These are phyloP conservation scores for Hoplodrina ambigua DNA, from an alignment of 2,888 invertebrate genomes.

Conservation along the genomic window DNA sequence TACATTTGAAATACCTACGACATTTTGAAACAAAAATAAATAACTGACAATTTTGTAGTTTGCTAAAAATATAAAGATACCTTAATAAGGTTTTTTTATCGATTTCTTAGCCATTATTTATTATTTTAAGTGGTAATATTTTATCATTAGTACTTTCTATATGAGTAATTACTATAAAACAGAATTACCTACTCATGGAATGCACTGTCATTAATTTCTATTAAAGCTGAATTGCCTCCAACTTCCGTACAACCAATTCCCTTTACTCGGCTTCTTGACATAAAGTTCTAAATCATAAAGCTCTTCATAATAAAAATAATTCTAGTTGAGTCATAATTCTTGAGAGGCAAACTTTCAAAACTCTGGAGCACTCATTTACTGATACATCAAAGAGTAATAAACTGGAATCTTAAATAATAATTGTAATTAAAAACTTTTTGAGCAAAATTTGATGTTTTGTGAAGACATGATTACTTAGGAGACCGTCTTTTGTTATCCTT, in stretches of 20 bases:
- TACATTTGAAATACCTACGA: neutral
- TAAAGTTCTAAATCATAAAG: conserved; percentile 29
- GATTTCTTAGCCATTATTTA: no score
- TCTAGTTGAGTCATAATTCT: conserved; percentile 40
- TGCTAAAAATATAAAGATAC: no score
- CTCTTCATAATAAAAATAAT: conserved; percentile 35
- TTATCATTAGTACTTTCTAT: neutral
- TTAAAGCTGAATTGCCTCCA: neutral
- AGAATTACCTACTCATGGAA: neutral
- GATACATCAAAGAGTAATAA: conserved; percentile 62
- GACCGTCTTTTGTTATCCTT: conserved; percentile 18
- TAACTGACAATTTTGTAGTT: no score
- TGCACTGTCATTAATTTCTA: neutral
- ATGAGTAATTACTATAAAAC: neutral
- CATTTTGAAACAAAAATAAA: neutral
- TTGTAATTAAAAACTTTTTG: conserved; percentile 58
- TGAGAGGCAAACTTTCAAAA: conserved; percentile 41
- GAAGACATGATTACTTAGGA: conserved; percentile 27
- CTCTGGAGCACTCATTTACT: conserved; percentile 47
- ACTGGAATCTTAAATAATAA: conserved; percentile 53
- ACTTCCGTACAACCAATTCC: conserved; percentile 16
- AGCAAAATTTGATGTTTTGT: conserved; percentile 39
- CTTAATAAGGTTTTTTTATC: no score
- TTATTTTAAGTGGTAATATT: no score
- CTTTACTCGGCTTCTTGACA: conserved; percentile 24